phyloP scores from a whole-genome alignment of 2,888 invertebrate genomes.

The Watsonalla cultraria region DNA sequence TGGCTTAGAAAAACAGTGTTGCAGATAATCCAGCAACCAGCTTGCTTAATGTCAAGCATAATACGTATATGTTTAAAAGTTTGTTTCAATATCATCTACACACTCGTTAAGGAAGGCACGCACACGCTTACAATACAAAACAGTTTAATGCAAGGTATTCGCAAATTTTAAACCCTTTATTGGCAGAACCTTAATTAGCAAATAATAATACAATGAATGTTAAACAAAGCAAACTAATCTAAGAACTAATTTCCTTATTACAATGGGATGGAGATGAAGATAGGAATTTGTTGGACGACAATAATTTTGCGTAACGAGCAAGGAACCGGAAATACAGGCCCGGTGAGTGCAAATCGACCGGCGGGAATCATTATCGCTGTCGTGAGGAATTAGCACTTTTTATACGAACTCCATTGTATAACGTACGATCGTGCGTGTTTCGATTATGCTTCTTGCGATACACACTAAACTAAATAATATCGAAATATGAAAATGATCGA shows the following conservation, averaged over 20 bases:
- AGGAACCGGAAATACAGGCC: slow-evolving; percentile 71
- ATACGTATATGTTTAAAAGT: too few species aligned
- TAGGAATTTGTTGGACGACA: slow-evolving; percentile 48
- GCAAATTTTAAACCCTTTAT: too few species aligned
- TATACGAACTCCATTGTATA: slow-evolving; percentile 16
- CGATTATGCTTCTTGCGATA: not conserved
- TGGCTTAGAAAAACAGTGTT: too few species aligned
- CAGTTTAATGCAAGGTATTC: too few species aligned
- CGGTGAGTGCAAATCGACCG: slow-evolving; percentile 40
- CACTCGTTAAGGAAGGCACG: too few species aligned
- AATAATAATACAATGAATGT: slow-evolving; percentile 21
- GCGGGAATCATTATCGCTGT: slow-evolving; percentile 45
- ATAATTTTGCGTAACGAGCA: slow-evolving; percentile 58
- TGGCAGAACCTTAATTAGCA: not conserved
- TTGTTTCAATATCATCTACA: too few species aligned
- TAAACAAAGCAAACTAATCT: slow-evolving; percentile 57
- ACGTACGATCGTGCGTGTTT: not conserved
- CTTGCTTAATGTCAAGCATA: too few species aligned
- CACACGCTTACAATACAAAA: too few species aligned
- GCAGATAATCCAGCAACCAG: too few species aligned
- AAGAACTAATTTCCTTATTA: slow-evolving; percentile 53
- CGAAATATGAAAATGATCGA: not conserved
- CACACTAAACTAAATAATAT: not conserved
- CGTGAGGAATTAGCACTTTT: slow-evolving; percentile 46
- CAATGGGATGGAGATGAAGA: slow-evolving; percentile 43